These are phyloP conservation scores for Pipistrellus kuhlii DNA, from an alignment of 2,797 vertebrate species.

Conservation along the genomic window DNA sequence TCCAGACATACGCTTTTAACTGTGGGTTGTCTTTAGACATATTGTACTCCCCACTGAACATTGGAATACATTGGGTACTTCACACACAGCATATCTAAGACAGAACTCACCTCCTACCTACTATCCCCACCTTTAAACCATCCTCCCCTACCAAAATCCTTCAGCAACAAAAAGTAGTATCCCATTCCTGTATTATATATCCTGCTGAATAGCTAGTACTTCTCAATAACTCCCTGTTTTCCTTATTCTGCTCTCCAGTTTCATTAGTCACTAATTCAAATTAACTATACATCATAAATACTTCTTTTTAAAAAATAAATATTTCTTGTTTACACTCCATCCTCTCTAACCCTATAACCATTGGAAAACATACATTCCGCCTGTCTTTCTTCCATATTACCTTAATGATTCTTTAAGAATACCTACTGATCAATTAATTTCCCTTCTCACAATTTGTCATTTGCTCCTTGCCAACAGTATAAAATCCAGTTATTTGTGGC, in stretches of 20 bases:
- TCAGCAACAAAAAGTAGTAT: background rate
- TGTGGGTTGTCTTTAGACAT: background rate
- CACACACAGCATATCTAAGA: constrained; percentile 4
- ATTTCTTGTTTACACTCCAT: background rate
- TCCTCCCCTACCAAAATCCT: background rate
- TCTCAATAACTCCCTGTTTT: background rate
- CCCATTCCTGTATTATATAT: background rate
- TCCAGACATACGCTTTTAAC: background rate
- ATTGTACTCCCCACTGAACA: background rate
- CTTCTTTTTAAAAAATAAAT: background rate
- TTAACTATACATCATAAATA: background rate
- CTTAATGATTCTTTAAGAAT: constrained; percentile 38
- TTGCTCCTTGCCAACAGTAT: background rate
- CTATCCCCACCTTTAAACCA: background rate
- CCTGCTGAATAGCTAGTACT: background rate
- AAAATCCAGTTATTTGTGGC: background rate
- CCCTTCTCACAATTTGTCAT: constrained; percentile 2
- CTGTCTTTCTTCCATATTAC: background rate
- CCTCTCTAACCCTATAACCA: background rate
- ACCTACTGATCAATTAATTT: background rate
- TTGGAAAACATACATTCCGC: background rate
- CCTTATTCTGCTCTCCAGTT: background rate
- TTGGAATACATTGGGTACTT: background rate
- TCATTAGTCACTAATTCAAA: background rate
- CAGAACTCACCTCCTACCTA: background rate